Conservation (phyloP, 1,140 invertebrate genomes). For the Lutraria rhynchaena region DNA sequence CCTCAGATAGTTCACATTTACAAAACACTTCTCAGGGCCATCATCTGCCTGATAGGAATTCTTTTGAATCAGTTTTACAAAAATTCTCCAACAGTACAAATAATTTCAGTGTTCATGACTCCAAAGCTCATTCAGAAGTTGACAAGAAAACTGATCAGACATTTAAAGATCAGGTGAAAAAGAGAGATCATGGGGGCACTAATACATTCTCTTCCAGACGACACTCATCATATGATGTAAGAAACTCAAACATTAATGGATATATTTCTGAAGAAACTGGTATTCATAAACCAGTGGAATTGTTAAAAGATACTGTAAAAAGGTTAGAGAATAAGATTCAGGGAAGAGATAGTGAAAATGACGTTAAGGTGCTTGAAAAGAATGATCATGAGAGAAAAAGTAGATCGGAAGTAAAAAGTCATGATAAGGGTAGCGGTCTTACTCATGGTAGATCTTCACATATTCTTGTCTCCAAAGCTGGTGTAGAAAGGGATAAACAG, state of each 20-base stretch:
- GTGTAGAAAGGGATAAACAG: slow-evolving; percentile 45
- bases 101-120: no score
- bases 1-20: no score
- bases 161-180: no score
- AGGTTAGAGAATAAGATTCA: slow-evolving; percentile 40
- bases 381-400: neutral
- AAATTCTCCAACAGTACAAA: no score
- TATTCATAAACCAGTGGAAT: slow-evolving; percentile 15
- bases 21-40: no score
- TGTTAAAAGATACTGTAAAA: slow-evolving; percentile 28
- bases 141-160: no score
- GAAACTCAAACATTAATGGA: neutral
- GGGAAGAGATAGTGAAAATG: slow-evolving; percentile 6
- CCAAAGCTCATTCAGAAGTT: no score
- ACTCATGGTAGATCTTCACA: slow-evolving; percentile 3
- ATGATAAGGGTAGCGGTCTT: neutral
- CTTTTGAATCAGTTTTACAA: no score
- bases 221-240: neutral
- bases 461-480: slow-evolving; percentile 51
- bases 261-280: neutral
- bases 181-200: no score
- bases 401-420: neutral
- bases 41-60: no score
- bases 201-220: no score
- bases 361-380: neutral